These are phyloP conservation scores for Drosophila neonasuta DNA, from an alignment of 2,888 invertebrate species.

Conservation along the genomic window DNA sequence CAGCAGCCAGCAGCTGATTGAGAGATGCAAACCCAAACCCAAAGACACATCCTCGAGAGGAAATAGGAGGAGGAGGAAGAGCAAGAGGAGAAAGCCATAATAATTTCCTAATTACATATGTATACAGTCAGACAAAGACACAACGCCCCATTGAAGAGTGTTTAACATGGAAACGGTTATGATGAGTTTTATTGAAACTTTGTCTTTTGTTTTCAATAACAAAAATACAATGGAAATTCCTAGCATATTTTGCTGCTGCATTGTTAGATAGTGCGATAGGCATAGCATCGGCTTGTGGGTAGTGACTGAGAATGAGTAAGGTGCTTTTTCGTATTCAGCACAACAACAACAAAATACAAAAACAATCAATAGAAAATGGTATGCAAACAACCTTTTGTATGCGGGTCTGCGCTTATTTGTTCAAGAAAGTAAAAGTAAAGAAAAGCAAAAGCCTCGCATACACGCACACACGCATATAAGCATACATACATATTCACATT, in stretches of 20 bases:
- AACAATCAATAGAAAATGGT: conserved; percentile 73
- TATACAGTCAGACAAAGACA: not conserved
- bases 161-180: conserved; percentile 22
- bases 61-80: not conserved
- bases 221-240: conserved; percentile 61
- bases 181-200: conserved; percentile 51
- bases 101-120: conserved; percentile 25
- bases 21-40: conserved; percentile 10
- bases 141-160: not conserved
- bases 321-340: conserved; percentile 38
- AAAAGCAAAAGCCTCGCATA: conserved; percentile 34
- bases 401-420: conserved; percentile 58
- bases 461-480: not conserved
- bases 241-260: conserved; percentile 57
- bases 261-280: conserved; percentile 30
- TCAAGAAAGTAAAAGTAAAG: conserved; percentile 65
- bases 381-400: conserved; percentile 68
- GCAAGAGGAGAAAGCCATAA: conserved; percentile 5
- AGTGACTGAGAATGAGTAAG: too few relatives aligned
- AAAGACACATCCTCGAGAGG: not conserved
- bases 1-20: conserved; percentile 5
- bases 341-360: conserved; percentile 66
- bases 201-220: conserved; percentile 47
- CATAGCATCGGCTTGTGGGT: not conserved
- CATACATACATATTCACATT: not conserved